Evolutionary conservation across 2,113 vertebrate species (phyloP).

Genomic region (Procavia capensis): DNA sequence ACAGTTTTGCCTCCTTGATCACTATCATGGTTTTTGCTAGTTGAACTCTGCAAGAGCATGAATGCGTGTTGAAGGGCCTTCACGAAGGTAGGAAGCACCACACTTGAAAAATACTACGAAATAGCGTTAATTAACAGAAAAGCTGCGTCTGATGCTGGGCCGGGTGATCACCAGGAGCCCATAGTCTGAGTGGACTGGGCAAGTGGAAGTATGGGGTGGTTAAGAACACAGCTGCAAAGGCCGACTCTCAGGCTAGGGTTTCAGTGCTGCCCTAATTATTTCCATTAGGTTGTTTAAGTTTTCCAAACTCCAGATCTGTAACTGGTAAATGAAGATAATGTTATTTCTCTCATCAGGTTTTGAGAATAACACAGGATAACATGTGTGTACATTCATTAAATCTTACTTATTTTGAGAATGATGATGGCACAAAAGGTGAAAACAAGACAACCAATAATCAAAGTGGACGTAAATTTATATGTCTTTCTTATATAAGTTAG

Average conservation of each 20-base stretch:
- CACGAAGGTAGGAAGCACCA: background rate
- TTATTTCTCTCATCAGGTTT: background rate
- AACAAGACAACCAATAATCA: background rate
- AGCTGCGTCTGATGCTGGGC: background rate
- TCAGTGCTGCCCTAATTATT: background rate
- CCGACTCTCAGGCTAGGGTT: background rate
- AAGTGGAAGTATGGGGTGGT: background rate
- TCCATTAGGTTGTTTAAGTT: background rate
- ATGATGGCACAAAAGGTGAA: background rate
- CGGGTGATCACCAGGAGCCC: background rate
- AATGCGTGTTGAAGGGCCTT: background rate
- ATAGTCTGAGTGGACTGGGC: background rate
- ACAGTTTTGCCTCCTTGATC: conserved; percentile 1
- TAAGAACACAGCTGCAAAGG: background rate
- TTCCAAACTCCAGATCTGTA: background rate
- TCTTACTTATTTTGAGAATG: background rate
- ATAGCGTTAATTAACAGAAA: background rate
- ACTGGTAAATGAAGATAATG: background rate
- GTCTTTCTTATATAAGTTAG: background rate
- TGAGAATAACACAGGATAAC: background rate
- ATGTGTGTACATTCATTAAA: background rate
- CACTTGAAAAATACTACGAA: background rate
- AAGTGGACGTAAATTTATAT: background rate
- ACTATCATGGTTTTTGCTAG: background rate
- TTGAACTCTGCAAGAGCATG: conserved; percentile 24